Evolutionary conservation across 1,140 invertebrate species (phyloP).

Genomic region (Drosophila varians): DNA sequence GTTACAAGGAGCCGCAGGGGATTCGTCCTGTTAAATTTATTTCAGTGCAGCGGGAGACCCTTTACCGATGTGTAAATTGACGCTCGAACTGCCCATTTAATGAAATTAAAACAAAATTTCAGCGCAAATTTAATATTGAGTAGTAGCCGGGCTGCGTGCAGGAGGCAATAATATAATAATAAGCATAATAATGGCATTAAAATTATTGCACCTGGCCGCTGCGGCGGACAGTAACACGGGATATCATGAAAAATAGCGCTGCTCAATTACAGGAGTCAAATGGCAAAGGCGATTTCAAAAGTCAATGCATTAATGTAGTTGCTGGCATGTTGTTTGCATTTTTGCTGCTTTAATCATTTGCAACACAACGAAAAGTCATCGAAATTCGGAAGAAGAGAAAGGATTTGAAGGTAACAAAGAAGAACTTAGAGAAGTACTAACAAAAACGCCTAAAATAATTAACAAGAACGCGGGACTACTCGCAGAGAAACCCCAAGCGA

Average conservation of each 20-base stretch:
- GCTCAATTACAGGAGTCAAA: slow-evolving; percentile 27
- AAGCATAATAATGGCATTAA: slow-evolving; percentile 39
- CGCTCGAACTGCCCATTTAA: slow-evolving; percentile 46
- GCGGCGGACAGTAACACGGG: slow-evolving; percentile 15
- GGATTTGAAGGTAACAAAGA: not conserved
- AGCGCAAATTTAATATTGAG: slow-evolving; percentile 36
- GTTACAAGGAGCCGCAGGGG: slow-evolving; percentile 54
- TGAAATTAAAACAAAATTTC: slow-evolving; percentile 78
- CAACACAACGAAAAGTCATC: not conserved
- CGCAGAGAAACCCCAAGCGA: slow-evolving; percentile 28
- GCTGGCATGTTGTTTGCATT: no score
- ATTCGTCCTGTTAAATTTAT: slow-evolving; percentile 44
- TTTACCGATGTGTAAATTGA: slow-evolving; percentile 75
- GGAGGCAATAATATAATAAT: slow-evolving; percentile 25
- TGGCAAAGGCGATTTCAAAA: slow-evolving; percentile 1
- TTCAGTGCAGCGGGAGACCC: slow-evolving; percentile 31
- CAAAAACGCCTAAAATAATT: no score
- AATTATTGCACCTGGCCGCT: slow-evolving; percentile 36
- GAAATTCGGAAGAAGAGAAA: not conserved
- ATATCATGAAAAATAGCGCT: slow-evolving; percentile 8
- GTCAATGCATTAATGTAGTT: not conserved
- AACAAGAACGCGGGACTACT: not conserved
- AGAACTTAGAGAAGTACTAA: not conserved
- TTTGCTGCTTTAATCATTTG: no score
- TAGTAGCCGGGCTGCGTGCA: not conserved